Evolutionary conservation across 2,797 vertebrate genomes (phyloP).

Genomic region (Eulemur albifrons): DNA sequence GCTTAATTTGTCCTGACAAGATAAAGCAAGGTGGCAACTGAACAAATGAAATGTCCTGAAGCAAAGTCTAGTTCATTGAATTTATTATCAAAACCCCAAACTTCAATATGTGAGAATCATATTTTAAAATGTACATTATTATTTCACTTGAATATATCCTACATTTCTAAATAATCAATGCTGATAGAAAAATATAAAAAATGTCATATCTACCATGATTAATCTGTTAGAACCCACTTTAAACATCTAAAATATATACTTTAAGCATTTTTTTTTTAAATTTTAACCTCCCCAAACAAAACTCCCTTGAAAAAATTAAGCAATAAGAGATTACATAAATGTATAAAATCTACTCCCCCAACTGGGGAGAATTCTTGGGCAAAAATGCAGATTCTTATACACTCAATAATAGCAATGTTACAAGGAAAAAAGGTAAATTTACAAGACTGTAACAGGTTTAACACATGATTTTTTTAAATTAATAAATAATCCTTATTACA

Average conservation of each 20-base stretch:
- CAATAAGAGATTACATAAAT: constrained; percentile 17
- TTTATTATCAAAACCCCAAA: constrained; percentile 20
- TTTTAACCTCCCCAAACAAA: neutral
- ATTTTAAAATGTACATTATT: constrained; percentile 26
- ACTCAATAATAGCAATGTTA: neutral
- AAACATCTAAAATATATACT: neutral
- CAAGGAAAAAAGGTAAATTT: neutral
- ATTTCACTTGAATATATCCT: neutral
- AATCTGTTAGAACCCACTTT: constrained; percentile 16
- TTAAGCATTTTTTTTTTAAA: neutral
- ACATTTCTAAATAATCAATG: constrained; percentile 15
- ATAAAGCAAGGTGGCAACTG: constrained; percentile 23
- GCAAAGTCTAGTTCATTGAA: constrained; percentile 47
- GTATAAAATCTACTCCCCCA: neutral
- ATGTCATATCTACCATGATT: neutral
- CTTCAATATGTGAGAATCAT: neutral
- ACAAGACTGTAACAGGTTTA: neutral
- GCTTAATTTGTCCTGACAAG: neutral
- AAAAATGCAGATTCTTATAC: constrained; percentile 17
- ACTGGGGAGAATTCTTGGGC: neutral
- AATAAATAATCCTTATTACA: neutral
- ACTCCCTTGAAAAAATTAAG: constrained; percentile 28
- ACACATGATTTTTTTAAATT: neutral
- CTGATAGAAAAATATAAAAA: constrained; percentile 7
- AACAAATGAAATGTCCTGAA: constrained; percentile 23